phyloP scores from a whole-genome alignment of 2,888 invertebrate species.

The Linnaemya vulpina region DNA sequence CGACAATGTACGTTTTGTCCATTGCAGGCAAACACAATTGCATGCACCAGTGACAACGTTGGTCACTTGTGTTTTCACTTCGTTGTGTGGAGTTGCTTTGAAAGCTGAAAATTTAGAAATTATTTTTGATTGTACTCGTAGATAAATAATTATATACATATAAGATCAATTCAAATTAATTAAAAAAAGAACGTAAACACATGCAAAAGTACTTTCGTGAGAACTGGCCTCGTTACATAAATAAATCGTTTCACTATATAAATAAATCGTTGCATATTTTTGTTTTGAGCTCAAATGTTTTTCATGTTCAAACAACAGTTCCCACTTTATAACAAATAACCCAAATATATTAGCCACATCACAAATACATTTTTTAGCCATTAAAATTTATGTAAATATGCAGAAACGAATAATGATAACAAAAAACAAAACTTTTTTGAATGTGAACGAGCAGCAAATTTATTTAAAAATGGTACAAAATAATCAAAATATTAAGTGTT shows the following conservation, averaged over 20 bases:
- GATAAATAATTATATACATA: too few species aligned
- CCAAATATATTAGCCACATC: constrained; percentile 23
- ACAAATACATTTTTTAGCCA: constrained; percentile 39
- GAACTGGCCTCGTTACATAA: too few species aligned
- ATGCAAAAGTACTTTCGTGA: not conserved
- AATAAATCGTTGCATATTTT: not conserved
- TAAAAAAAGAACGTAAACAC: too few species aligned
- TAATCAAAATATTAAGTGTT: constrained; percentile 21
- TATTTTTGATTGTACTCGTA: too few species aligned
- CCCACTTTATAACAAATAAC: constrained; percentile 33
- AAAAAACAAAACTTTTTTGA: constrained; percentile 9
- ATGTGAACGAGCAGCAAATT: constrained; percentile 42
- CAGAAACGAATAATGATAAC: too few species aligned
- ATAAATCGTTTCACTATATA: not conserved
- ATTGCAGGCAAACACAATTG: too few species aligned
- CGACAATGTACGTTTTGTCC: too few species aligned
- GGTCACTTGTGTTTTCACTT: too few species aligned
- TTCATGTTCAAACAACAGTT: constrained; percentile 24
- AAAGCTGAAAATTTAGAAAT: too few species aligned
- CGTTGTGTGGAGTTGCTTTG: too few species aligned
- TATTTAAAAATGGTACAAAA: constrained; percentile 15
- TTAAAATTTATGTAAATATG: constrained; percentile 17
- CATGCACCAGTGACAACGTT: too few species aligned
- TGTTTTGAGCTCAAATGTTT: not conserved
- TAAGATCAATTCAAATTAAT: too few species aligned